Base-by-base conservation (phyloP, 1,140 invertebrate genomes). In the Heterodera schachtii region DNA sequence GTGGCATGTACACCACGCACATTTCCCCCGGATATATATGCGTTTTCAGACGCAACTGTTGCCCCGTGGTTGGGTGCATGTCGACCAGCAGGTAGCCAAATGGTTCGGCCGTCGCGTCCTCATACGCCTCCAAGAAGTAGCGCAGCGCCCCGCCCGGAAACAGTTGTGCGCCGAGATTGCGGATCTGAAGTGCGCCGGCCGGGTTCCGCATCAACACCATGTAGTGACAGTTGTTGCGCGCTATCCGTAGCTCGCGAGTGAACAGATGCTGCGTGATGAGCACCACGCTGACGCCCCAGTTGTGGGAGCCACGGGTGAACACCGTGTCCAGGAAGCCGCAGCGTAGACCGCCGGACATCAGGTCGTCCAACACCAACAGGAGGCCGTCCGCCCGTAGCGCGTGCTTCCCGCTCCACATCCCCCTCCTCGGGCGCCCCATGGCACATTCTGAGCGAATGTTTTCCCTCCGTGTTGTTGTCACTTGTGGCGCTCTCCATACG, bases 141-240 rank as follows among this genome's bases (percentile, higher is more conserved):
- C 44, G 57, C 3, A 64, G 57, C 43, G 71, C 43, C 21, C 3
- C 66, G 13, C 43, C 60, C 2, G 81, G 81, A 6, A 82, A 82
- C 13, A 82, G 44, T 79, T 82, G 81, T 7, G 57, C 19, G 57
- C 57, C 57, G 4, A 64, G 57, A 5, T 77, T 81, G 2, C 81
- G 82, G 3, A 82, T 46, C n/a, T 82, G 81, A 52, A 82, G 60
- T 21, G 46, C 82, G 19, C 81, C 81, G 13, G 81, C 82, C n/a
- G 81, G 81, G 47, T 82, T 82, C 8, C 81, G 83, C 81, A 82
- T 82, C 31, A 82, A 21, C 43, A 82, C 81, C 44, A 82, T 46
- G 60, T 82, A 82, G 52, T 82, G 81, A 3, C 44, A 47, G 70
- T 82, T 82, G 21, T 83, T 52, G 11, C 81, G 81, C 8, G 81